Percentiles rank a stretch among this genome's conserved stretches.
phyloP scores from a whole-genome alignment of 2,888 invertebrate species.

The Euspilapteryx auroguttella region DNA sequence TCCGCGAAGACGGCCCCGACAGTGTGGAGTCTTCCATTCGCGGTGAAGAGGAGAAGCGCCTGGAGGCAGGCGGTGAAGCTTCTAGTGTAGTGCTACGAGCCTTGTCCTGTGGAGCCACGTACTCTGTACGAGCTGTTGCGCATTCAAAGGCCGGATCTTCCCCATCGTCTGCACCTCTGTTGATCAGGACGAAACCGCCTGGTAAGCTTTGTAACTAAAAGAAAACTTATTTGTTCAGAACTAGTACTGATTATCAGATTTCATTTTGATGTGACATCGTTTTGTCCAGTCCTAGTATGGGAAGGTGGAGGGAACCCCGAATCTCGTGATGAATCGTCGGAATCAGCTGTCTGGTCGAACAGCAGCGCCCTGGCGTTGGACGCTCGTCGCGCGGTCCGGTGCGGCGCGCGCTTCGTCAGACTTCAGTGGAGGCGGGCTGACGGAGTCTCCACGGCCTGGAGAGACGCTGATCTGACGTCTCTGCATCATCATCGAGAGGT shows the following conservation, averaged over 20 bases:
- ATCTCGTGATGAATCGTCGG: conserved; percentile 28
- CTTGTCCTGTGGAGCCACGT: conserved; percentile 39
- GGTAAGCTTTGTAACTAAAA: conserved; percentile 16
- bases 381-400: conserved; percentile 41
- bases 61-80: conserved; percentile 43
- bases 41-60: conserved; percentile 32
- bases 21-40: conserved; percentile 24
- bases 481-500: conserved; percentile 48
- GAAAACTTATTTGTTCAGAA: too few relatives aligned
- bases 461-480: conserved; percentile 46
- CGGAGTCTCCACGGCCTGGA: conserved; percentile 25
- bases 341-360: conserved; percentile 52
- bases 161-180: conserved; percentile 28
- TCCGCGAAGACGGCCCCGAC: conserved; percentile 37
- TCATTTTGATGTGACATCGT: conserved; percentile 1
- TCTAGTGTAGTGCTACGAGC: conserved; percentile 30
- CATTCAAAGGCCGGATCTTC: conserved; percentile 45
- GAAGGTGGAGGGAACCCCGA: conserved; percentile 38
- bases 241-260: background rate
- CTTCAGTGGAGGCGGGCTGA: conserved; percentile 47
- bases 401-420: conserved; percentile 42
- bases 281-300: conserved; percentile 42
- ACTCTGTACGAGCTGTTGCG: conserved; percentile 40
- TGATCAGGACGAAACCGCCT: conserved; percentile 47
- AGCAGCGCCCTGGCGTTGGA: conserved; percentile 45